phyloP scores from a whole-genome alignment of 2,888 invertebrate genomes.

The Xestobium rufovillosum region DNA sequence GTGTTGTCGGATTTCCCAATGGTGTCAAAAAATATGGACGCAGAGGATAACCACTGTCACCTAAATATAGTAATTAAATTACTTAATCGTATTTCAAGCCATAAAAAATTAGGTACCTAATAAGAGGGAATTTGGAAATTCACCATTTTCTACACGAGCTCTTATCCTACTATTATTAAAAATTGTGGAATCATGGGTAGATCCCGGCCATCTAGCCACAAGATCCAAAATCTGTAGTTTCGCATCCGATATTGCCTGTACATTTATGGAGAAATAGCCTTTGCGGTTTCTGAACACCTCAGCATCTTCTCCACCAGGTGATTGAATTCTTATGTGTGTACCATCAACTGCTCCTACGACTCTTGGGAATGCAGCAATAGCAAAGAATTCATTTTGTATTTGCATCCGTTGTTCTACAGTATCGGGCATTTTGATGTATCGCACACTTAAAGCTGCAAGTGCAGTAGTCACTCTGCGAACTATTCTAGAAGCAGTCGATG shows the following conservation, averaged over 20 bases:
- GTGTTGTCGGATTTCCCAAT: conserved; percentile 13
- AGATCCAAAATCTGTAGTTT: conserved; percentile 7
- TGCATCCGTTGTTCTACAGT: no score
- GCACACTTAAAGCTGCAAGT: no score
- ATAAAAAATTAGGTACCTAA: conserved; percentile 13
- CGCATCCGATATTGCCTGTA: conserved; percentile 4
- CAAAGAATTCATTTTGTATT: no score
- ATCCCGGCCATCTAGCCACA: conserved; percentile 13
- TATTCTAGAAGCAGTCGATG: no score
- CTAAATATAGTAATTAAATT: no score
- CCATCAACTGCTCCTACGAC: conserved; percentile 3
- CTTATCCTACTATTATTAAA: conserved; percentile 8
- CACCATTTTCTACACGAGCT: conserved; percentile 13
- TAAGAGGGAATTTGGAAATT: conserved; percentile 9
- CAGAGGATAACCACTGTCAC: conserved; percentile 25
- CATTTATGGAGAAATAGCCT: conserved; percentile 7
- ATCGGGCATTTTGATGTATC: no score
- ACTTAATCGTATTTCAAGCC: neutral
- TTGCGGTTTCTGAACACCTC: conserved; percentile 3
- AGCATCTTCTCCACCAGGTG: conserved; percentile 4
- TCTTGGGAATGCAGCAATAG: conserved; percentile 3
- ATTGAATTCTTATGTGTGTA: conserved; percentile 5
- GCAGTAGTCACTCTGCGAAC: no score
- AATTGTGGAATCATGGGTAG: no score
- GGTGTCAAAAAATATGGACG: conserved; percentile 19